Conservation (phyloP, 30 jellyfish, hydroid and myxozoan genomes). For the Hydractinia symbiolongicarpus region DNA sequence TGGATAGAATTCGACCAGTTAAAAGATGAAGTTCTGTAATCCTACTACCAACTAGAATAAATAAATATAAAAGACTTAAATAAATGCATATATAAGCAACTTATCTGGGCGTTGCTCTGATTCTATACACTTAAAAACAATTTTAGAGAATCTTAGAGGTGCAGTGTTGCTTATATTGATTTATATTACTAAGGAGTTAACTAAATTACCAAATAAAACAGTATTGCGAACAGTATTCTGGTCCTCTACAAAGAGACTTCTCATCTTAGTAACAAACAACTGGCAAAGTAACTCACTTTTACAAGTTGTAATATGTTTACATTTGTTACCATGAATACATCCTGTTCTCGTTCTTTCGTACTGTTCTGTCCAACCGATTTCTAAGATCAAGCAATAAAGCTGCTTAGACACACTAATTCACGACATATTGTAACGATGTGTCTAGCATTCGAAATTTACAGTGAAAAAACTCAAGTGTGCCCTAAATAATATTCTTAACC, state of each 20-base stretch:
- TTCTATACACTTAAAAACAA: neutral
- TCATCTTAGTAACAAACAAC: too few species aligned
- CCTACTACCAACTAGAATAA: slow-evolving; percentile 64
- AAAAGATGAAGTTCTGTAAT: slow-evolving; percentile 64
- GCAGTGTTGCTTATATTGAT: too few species aligned
- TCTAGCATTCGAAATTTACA: too few species aligned
- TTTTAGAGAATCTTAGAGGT: too few species aligned
- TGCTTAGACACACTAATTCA: too few species aligned
- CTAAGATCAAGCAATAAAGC: slow-evolving; percentile 15
- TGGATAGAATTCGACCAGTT: slow-evolving; percentile 80
- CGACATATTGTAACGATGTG: too few species aligned
- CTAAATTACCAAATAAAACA: too few species aligned
- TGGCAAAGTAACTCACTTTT: slow-evolving; percentile 25
- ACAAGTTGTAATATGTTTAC: slow-evolving; percentile 45
- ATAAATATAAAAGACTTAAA: neutral
- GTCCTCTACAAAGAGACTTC: too few species aligned
- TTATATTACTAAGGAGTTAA: too few species aligned
- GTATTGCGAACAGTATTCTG: too few species aligned
- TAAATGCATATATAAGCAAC: neutral
- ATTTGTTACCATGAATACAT: slow-evolving; percentile 74
- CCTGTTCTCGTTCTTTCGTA: slow-evolving; percentile 46
- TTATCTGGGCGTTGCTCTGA: neutral
- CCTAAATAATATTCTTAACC: too few species aligned
- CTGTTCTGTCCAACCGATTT: slow-evolving; percentile 80
- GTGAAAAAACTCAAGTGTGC: too few species aligned